phyloP scores from a whole-genome alignment of 1,140 invertebrate species.

The Nixonia krombeini region DNA sequence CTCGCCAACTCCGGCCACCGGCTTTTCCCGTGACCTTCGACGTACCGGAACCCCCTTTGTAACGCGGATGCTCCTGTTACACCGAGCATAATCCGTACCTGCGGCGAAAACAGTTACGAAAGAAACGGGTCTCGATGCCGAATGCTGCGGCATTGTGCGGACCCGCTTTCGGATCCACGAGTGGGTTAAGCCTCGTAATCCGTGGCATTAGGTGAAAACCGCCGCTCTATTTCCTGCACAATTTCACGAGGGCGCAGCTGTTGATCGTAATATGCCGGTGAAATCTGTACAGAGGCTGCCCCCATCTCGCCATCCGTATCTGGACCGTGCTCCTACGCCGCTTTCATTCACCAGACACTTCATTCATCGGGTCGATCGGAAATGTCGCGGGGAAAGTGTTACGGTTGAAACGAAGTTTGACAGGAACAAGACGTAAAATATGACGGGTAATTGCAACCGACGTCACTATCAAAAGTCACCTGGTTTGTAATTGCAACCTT shows the following conservation, averaged over 20 bases:
- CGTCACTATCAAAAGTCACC: too few species aligned
- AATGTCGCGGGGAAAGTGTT: too few species aligned
- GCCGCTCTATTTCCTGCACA: conserved; percentile 51
- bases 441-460: too few species aligned
- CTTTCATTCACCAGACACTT: too few species aligned
- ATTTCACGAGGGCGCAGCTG: conserved; percentile 32
- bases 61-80: too few species aligned
- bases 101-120: conserved; percentile 40
- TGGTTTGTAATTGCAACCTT: too few species aligned
- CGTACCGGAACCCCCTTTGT: conserved; percentile 18
- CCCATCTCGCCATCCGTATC: conserved; percentile 21
- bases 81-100: conserved; percentile 35
- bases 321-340: too few species aligned
- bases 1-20: conserved; percentile 9
- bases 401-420: too few species aligned
- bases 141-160: too few species aligned
- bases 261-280: conserved; percentile 14
- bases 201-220: conserved; percentile 63
- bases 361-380: too few species aligned
- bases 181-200: conserved; percentile 61
- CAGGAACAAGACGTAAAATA: too few species aligned
- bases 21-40: conserved; percentile 21
- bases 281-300: conserved; percentile 28
- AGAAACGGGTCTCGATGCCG: too few species aligned
- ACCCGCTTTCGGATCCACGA: conserved; percentile 20